Base-by-base conservation (phyloP, 2,113 vertebrate species). In the Cyphomyrus discorhynchus region DNA sequence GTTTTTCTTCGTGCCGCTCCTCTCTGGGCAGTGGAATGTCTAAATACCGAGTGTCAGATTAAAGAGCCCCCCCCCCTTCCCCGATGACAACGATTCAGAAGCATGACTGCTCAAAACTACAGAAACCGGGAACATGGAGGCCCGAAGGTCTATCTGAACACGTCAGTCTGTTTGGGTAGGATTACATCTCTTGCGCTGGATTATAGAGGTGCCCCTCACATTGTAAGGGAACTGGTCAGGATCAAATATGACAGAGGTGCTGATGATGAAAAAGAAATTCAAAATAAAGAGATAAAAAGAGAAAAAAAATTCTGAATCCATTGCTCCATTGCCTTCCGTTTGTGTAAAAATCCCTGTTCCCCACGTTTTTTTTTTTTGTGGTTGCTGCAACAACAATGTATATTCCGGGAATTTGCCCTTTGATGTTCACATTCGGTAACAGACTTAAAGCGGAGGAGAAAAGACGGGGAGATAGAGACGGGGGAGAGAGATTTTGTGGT, bases 381-480 rank as follows among this genome's bases (percentile, higher is more conserved):
- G 88, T 80, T 89, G 56, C 82, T 93, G 92, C 93, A 94, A 93
- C 92, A 90, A 94, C 93, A 92, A 92, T 91, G 90, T 90, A 93
- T 90, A 93, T 91, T 90, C 90, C 88, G 42, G 58, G 89, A 91
- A 94, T 89, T 90, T 92, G 7, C 24, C 90, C 93, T 96, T 96
- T 96, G 95, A 94, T 95, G 93, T 94, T 93, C 93, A 93, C 93
- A 93, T 94, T 94, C 95, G 92, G 94, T 93, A 95, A 95, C 95
- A 92, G 93, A 94, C 92, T 93, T 92, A 93, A 92, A 91, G 93
- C 74, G 90, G 94, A 91, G 89, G 89, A 92, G 91, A 93, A 94
- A 90, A 90, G 92, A 92, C 94, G 94, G 92, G 92, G 92, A 92
- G 92, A 89, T 90, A 92, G 92, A 92, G 91, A 80, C 89, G 82